Base-by-base conservation (phyloP, 2,888 invertebrate species). In the Drosophila subsilvestris region DNA sequence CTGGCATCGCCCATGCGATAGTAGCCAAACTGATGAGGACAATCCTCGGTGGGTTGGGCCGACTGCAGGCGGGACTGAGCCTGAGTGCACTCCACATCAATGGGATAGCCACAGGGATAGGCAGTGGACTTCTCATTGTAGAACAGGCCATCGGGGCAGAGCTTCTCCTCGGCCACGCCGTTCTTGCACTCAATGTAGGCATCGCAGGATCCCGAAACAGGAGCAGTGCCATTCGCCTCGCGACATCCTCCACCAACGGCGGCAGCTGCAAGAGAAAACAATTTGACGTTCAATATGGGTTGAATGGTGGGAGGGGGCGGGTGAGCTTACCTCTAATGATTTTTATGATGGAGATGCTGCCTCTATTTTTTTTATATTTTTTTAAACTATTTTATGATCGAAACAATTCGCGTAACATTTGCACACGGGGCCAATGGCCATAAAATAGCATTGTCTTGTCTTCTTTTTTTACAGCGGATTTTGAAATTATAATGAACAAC, bases 31-130 rank as follows among this genome's bases (percentile, higher is more conserved):
- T 96, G 96, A 90, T 96, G 96, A 0, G 97, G 96, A 78, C 97
- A 97, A 9, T 95, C 95, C 0, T 95, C 95, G 0, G 96, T 96
- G 0, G 97, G 93, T 63, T 92, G 92, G 0, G 92, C 83, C 0
- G 89, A 45, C 77, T 92, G 96, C 60, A 94, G 92, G 32, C 94
- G 93, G 6, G 95, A 93, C 75, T 97, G 93, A 58, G 96, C 93
- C 79, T 95, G 95, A 3, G 93, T 9, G 89, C 97, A 97, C 73
- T 95, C 93, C 7, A 97, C 95, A 79, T 97, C 97, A 70, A 95
- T 95, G 55, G 97, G 97, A 91, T 97, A 97, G 83, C 95, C 95
- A 89, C 97, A 97, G 3, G 96, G 96, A 89, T 95, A 96, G 18
- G 94, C 94, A 66, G 94, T 94, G 22, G 94, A 94, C 53, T 95